These are phyloP conservation scores for Scaptodrosophila lebanonensis DNA, from an alignment of 1,140 invertebrate genomes.

Conservation along the genomic window DNA sequence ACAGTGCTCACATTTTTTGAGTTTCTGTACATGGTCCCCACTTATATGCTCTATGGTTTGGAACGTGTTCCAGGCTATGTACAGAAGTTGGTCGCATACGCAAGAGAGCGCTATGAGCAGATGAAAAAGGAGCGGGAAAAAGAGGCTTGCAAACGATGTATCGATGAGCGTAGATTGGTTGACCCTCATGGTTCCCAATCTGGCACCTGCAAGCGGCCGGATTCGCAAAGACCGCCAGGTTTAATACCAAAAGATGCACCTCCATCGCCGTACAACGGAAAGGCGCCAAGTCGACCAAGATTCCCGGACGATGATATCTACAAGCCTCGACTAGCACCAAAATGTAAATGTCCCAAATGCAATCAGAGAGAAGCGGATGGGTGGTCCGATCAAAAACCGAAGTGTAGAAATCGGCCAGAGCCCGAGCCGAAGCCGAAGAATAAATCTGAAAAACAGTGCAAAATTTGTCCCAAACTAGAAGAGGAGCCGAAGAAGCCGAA, in stretches of 20 bases:
- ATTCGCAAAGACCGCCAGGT: too few relatives aligned
- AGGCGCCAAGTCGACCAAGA: neutral
- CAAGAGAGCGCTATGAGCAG: neutral
- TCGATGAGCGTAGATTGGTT: slow-evolving; percentile 50
- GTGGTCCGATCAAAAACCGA: slow-evolving; percentile 36
- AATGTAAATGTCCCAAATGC: slow-evolving; percentile 35
- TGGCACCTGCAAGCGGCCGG: too few relatives aligned
- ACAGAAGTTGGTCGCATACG: neutral
- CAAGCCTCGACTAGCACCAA: slow-evolving; percentile 6
- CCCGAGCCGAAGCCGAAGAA: too few relatives aligned
- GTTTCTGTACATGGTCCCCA: slow-evolving; percentile 24
- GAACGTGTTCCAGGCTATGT: slow-evolving; percentile 16
- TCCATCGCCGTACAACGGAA: too few relatives aligned
- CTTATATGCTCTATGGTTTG: slow-evolving; percentile 5
- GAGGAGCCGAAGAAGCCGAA: neutral
- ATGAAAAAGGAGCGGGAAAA: neutral
- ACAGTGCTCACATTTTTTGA: slow-evolving; percentile 28
- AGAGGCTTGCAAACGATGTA: slow-evolving; percentile 5
- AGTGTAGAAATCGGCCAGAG: slow-evolving; percentile 4
- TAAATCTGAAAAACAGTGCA: too few relatives aligned
- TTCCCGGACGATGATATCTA: slow-evolving; percentile 23
- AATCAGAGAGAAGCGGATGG: slow-evolving; percentile 17
- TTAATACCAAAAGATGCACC: slow-evolving; percentile 19
- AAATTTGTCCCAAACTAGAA: too few relatives aligned
- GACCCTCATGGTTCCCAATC: too few relatives aligned